Evolutionary conservation across 2,113 vertebrate species (phyloP), one percentile per base, ranked within the genome.

Genomic region (Lethenteron reissneri): DNA sequence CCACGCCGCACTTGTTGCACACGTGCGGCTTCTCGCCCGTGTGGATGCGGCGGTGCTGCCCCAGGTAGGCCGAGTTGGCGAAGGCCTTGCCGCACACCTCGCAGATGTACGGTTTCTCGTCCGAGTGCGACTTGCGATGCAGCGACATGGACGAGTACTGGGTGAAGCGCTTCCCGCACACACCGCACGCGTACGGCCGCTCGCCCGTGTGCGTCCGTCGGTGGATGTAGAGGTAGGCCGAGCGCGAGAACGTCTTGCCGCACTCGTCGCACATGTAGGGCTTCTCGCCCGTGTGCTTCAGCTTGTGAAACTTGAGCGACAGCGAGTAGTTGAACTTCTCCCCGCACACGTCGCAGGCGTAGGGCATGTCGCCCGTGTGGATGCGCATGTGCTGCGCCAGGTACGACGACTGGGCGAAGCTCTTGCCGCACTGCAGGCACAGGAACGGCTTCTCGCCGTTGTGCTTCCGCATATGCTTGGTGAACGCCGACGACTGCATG

Each of bases 381-480:
- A 72, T 19, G 9, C 12, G 57, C 58, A 58, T 56, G 71, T 72
- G 71, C 58, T 72, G 58, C 17, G 71, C 21, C 21, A 72, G 58
- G 17, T 58, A 72, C 7, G 71, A 64, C 8, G 11, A 12, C 17
- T 72, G 71, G 9, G 19, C 21, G 58, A 21, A 72, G 9, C 19
- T 62, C 72, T 70, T 69, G 14, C 72, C 72, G 56, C 72, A 72
- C 3, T 72, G 19, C 9, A 41, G 13, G 60, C 72, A 72, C 58
- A 21, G 72, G 56, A 56, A n/a, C 6, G 71, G 71, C 41, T 60
- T 12, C n/a, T 25, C 58, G 9, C 60, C 72, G 15, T 9, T n/a
- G 17, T 56, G 58, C 3, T n/a, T 58, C 12, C 60, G 72, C 11
- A 19, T 56, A 12, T 72, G 72, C 11, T 58, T 21, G 7, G 41